Conservation (phyloP, 2,113 vertebrate genomes). For the Crotalus viridis region DNA sequence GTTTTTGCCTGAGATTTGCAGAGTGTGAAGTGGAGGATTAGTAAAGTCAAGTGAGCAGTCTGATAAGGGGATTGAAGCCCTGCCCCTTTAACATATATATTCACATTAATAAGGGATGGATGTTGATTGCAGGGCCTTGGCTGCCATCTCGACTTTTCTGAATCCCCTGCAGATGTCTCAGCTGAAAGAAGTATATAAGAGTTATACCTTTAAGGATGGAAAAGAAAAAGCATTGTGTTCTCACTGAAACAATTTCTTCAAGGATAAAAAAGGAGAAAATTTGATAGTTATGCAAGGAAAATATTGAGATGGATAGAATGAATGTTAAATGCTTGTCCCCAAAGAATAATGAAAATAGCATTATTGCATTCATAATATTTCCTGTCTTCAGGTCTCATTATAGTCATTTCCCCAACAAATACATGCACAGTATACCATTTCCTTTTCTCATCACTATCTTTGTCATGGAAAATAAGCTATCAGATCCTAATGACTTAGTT, state of each 20-base stretch:
- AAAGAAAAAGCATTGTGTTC: background rate
- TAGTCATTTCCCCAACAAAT: slow-evolving; percentile 57
- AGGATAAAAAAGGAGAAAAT: slow-evolving; percentile 17
- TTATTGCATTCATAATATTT: slow-evolving; percentile 53
- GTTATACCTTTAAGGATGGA: background rate
- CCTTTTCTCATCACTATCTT: slow-evolving; percentile 55
- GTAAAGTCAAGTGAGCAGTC: background rate
- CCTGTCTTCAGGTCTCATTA: slow-evolving; percentile 52
- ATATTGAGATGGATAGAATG: slow-evolving; percentile 29
- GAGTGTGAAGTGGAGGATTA: background rate
- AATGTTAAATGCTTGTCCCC: slow-evolving; percentile 31
- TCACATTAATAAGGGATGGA: background rate
- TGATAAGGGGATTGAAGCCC: background rate
- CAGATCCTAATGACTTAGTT: slow-evolving; percentile 54
- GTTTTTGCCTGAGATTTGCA: background rate
- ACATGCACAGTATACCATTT: slow-evolving; percentile 51
- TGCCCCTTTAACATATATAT: background rate
- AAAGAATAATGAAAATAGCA: slow-evolving; percentile 39
- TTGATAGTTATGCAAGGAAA: slow-evolving; percentile 49
- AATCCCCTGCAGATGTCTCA: background rate
- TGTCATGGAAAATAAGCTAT: slow-evolving; percentile 43
- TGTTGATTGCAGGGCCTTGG: background rate
- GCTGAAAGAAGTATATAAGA: background rate
- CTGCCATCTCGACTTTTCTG: background rate
- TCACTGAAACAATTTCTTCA: slow-evolving; percentile 36